A percentile compares a stretch with the other conserved stretches of the same genome.
These are phyloP conservation scores for Agrochola lychnidis DNA, from an alignment of 2,888 invertebrate species.

Conservation along the genomic window DNA sequence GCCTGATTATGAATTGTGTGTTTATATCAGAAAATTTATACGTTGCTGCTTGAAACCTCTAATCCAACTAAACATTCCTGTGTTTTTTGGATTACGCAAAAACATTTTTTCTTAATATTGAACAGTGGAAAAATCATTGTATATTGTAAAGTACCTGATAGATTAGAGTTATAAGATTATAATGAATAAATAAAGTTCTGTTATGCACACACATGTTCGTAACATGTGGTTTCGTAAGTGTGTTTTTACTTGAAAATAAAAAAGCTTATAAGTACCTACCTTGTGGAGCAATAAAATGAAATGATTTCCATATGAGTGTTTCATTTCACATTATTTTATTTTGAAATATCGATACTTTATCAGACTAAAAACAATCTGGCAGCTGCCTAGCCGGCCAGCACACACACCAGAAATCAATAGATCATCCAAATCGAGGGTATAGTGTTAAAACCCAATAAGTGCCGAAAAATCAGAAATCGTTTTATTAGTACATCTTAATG, in stretches of 20 bases:
- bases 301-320: slow-evolving; percentile 81
- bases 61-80: slow-evolving; percentile 72
- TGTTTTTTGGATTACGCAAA: slow-evolving; percentile 73
- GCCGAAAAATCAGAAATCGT: too few relatives aligned
- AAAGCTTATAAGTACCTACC: slow-evolving; percentile 84
- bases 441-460: too few relatives aligned
- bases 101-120: slow-evolving; percentile 58
- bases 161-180: slow-evolving; percentile 77
- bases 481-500: too few relatives aligned
- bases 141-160: slow-evolving; percentile 85
- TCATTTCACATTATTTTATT: slow-evolving; percentile 67
- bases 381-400: too few relatives aligned
- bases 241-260: slow-evolving; percentile 80
- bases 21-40: slow-evolving; percentile 76
- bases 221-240: slow-evolving; percentile 78
- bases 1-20: slow-evolving; percentile 80
- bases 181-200: slow-evolving; percentile 74
- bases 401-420: background rate
- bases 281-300: slow-evolving; percentile 86
- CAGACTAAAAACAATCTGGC: too few relatives aligned
- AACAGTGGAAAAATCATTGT: slow-evolving; percentile 72
- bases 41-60: slow-evolving; percentile 63
- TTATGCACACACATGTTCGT: slow-evolving; percentile 83
- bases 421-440: too few relatives aligned
- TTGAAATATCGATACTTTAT: slow-evolving; percentile 2